Conservation (phyloP, 1,140 invertebrate genomes). For the Rhopalosiphum padi region DNA sequence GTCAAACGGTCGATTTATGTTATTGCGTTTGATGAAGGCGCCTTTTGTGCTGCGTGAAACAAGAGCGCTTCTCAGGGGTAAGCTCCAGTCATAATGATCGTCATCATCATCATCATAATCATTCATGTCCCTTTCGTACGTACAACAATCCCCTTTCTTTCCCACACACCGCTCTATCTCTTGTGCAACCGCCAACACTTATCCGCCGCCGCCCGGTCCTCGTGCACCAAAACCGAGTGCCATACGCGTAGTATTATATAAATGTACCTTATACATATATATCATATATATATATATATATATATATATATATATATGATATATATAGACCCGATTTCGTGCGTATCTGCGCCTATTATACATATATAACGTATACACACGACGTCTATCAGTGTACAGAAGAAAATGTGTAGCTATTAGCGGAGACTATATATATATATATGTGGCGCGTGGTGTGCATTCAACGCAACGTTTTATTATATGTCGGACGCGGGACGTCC, state of each 20-base stretch:
- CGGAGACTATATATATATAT: neutral
- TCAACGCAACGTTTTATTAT: conserved; percentile 21
- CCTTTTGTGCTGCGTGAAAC: conserved; percentile 41
- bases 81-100: conserved; percentile 44
- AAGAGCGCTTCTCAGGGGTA: conserved; percentile 2
- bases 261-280: neutral
- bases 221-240: neutral
- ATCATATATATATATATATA: neutral
- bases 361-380: neutral
- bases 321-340: neutral
- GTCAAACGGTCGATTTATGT: conserved; percentile 47
- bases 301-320: neutral
- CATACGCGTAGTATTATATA: neutral
- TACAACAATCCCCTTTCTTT: conserved; percentile 13
- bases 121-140: conserved; percentile 28
- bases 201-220: neutral
- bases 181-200: neutral
- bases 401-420: conserved; percentile 50
- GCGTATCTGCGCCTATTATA: neutral
- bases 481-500: conserved; percentile 1
- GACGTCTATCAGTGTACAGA: neutral
- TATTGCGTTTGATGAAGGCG: conserved; percentile 30
- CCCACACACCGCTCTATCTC: no score
- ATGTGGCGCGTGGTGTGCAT: neutral
- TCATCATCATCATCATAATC: conserved; percentile 48